A percentile compares a stretch with the other conserved stretches of the same genome.
phyloP scores from a whole-genome alignment of 2,888 invertebrate species.

The Podabrus alpinus region DNA sequence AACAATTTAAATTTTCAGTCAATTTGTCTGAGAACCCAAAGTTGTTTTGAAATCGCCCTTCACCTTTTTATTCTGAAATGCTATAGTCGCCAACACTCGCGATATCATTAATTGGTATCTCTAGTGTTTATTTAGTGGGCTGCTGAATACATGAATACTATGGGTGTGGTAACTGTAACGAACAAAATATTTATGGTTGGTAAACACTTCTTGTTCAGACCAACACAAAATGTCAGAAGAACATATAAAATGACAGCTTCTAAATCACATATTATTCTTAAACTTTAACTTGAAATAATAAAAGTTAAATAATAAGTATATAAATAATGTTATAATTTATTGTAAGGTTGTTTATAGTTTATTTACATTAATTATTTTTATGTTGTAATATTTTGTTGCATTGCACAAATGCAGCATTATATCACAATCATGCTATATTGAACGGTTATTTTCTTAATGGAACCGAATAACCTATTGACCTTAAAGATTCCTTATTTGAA shows the following conservation, averaged over 20 bases:
- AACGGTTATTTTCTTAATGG: background rate
- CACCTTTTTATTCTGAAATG: conserved; percentile 31
- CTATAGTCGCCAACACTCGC: conserved; percentile 29
- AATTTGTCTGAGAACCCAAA: conserved; percentile 24
- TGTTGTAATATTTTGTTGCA: background rate
- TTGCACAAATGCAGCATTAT: background rate
- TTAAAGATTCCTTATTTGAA: background rate
- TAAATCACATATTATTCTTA: conserved; percentile 4
- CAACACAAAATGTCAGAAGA: conserved; percentile 7
- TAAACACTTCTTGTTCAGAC: conserved; percentile 19
- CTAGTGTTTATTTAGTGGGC: conserved; percentile 45
- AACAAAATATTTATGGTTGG: conserved; percentile 20
- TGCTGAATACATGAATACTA: conserved; percentile 45
- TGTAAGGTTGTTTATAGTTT: background rate
- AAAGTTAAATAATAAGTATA: background rate
- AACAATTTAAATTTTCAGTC: conserved; percentile 15
- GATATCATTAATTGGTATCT: conserved; percentile 46
- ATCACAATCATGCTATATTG: background rate
- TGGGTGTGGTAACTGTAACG: conserved; percentile 43
- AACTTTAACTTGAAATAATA: conserved; percentile 7
- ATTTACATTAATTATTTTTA: background rate
- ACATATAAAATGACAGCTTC: conserved; percentile 6
- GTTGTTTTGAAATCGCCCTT: conserved; percentile 32
- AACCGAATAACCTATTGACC: background rate
- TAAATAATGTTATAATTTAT: background rate